A percentile compares a stretch with the other conserved stretches of the same genome.
phyloP scores from a whole-genome alignment of 2,888 invertebrate species.

The Campaea margaritaria region DNA sequence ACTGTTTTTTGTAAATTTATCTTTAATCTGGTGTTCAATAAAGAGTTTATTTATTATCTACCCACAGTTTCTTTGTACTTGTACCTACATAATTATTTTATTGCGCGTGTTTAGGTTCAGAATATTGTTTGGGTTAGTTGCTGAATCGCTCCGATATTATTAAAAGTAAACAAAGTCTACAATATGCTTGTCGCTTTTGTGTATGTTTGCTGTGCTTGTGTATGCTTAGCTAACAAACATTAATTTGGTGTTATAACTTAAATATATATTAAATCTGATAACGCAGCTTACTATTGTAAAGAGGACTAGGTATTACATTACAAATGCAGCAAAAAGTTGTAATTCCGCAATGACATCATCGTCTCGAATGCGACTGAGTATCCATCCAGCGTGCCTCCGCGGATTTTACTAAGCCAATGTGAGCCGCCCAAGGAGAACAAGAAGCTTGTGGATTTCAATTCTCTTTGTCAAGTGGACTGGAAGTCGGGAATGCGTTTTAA shows the following conservation, averaged over 20 bases:
- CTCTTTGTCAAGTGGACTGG: constrained; percentile 65
- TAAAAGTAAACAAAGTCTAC: constrained; percentile 2
- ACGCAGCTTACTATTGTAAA: background rate
- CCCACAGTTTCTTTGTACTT: constrained; percentile 12
- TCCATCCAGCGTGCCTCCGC: constrained; percentile 27
- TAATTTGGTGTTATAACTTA: background rate
- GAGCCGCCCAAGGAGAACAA: constrained; percentile 60
- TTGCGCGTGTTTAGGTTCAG: constrained; percentile 23
- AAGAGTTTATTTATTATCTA: background rate
- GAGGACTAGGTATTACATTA: background rate
- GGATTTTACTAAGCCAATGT: constrained; percentile 60
- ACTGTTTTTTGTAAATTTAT: no score
- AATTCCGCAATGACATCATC: constrained; percentile 22
- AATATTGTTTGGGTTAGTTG: constrained; percentile 14
- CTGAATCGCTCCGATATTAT: constrained; percentile 6
- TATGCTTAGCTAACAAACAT: background rate
- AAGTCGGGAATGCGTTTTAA: constrained; percentile 63
- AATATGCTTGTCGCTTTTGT: no score
- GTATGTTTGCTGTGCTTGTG: no score
- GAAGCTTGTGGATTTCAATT: constrained; percentile 71
- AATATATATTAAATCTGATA: no score
- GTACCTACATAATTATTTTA: constrained; percentile 6
- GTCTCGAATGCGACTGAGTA: constrained; percentile 13
- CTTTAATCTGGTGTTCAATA: background rate
- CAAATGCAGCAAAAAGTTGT: constrained; percentile 12